These are phyloP conservation scores for Kuschelorhynchus macadamiae DNA, from an alignment of 2,888 invertebrate genomes.

Conservation along the genomic window DNA sequence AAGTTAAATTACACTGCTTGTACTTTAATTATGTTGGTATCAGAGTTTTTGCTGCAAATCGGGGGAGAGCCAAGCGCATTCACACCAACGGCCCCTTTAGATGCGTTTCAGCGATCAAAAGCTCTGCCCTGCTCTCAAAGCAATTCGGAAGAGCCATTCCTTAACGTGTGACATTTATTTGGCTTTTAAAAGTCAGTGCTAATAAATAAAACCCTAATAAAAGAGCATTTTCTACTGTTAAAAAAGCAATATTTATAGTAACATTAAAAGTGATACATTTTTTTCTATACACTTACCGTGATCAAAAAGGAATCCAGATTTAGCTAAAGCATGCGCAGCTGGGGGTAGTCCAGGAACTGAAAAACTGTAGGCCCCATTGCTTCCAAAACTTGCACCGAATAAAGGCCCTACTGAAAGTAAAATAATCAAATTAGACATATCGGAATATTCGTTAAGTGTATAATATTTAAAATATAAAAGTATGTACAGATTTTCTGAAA, in stretches of 20 bases:
- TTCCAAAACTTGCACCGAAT: conserved; percentile 65
- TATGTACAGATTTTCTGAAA: no score
- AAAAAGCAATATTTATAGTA: no score
- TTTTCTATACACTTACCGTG: conserved; percentile 66
- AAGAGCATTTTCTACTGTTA: not conserved
- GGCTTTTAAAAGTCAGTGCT: conserved; percentile 23
- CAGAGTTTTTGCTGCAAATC: conserved; percentile 67
- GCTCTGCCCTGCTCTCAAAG: conserved; percentile 31
- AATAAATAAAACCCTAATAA: not conserved
- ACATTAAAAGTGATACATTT: no score
- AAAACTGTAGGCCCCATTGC: conserved; percentile 66
- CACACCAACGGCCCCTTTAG: conserved; percentile 42
- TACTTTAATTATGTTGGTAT: conserved; percentile 73
- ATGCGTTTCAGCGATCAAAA: conserved; percentile 53
- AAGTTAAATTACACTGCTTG: conserved; percentile 73
- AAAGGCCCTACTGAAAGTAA: conserved; percentile 68
- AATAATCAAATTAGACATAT: not conserved
- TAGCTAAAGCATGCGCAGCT: conserved; percentile 66
- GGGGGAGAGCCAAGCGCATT: conserved; percentile 55
- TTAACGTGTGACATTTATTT: conserved; percentile 45
- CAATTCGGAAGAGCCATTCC: conserved; percentile 36
- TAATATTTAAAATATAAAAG: no score
- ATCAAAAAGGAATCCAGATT: conserved; percentile 68
- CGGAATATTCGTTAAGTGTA: no score
- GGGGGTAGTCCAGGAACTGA: conserved; percentile 66